phyloP scores from a whole-genome alignment of 2,888 invertebrate species.

The Chromoteleia sp. region DNA sequence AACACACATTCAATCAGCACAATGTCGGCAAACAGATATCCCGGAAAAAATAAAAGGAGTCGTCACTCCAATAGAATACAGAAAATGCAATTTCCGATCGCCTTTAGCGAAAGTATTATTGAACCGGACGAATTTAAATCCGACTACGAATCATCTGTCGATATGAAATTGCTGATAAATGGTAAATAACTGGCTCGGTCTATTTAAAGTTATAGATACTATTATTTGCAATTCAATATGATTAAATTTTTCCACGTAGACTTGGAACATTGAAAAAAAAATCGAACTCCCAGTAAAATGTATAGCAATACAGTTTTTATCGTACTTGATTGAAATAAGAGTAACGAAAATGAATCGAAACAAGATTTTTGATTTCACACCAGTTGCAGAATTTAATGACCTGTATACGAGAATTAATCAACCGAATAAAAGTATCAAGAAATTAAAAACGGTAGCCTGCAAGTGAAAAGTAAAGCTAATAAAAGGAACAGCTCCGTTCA shows the following conservation, averaged over 20 bases:
- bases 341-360: no score
- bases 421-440: no score
- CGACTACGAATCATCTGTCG: slow-evolving; percentile 27
- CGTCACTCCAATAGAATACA: slow-evolving; percentile 38
- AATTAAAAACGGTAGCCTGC: no score
- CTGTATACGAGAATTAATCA: no score
- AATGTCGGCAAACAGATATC: slow-evolving; percentile 39
- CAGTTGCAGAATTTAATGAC: no score
- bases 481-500: not conserved
- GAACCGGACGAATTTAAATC: slow-evolving; percentile 36
- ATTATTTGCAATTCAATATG: not conserved
- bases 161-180: slow-evolving; percentile 35
- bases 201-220: slow-evolving; percentile 30
- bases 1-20: slow-evolving; percentile 41
- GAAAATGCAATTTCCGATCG: slow-evolving; percentile 48
- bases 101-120: slow-evolving; percentile 28
- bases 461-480: not conserved
- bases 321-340: no score
- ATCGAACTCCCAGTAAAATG: no score
- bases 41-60: slow-evolving; percentile 43
- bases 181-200: slow-evolving; percentile 28
- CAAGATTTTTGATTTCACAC: no score
- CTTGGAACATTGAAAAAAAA: no score
- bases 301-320: no score
- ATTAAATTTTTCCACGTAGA: no score